Evolutionary conservation across 2,797 vertebrate genomes (phyloP).

Genomic region (Australoheros facetus): DNA sequence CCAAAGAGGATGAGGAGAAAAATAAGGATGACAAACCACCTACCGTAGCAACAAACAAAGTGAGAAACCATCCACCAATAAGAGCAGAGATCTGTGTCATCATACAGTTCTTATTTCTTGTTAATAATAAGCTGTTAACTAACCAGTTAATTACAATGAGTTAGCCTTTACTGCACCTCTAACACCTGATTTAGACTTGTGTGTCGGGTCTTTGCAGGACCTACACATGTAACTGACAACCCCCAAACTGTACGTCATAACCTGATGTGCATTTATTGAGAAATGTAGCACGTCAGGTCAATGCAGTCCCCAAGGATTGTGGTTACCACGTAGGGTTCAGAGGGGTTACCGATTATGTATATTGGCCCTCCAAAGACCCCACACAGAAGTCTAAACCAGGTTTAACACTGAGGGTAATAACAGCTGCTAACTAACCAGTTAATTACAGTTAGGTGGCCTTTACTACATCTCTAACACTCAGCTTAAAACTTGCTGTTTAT

Average conservation of each 20-base stretch:
- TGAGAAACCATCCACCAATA: slow-evolving; percentile 44
- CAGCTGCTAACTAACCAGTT: background rate
- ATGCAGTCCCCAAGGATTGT: too few species aligned
- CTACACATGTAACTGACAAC: too few species aligned
- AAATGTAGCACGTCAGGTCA: too few species aligned
- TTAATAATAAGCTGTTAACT: background rate
- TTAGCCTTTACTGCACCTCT: background rate
- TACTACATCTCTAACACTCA: background rate
- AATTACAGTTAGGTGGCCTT: background rate
- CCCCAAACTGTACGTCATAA: too few species aligned
- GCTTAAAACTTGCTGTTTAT: too few species aligned
- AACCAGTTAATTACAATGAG: background rate
- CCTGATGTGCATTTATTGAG: too few species aligned
- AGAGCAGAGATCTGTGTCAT: slow-evolving; percentile 5
- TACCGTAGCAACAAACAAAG: slow-evolving; percentile 51
- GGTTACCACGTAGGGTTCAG: too few species aligned
- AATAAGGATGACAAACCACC: slow-evolving; percentile 48
- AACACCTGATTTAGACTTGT: background rate
- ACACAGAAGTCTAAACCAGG: too few species aligned
- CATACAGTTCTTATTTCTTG: background rate
- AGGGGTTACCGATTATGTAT: too few species aligned
- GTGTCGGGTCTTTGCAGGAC: too few species aligned
- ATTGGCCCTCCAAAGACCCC: too few species aligned
- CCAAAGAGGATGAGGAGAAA: slow-evolving; percentile 30
- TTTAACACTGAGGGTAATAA: too few species aligned